Conservation (phyloP, 2,113 vertebrate genomes). For the human region DNA sequence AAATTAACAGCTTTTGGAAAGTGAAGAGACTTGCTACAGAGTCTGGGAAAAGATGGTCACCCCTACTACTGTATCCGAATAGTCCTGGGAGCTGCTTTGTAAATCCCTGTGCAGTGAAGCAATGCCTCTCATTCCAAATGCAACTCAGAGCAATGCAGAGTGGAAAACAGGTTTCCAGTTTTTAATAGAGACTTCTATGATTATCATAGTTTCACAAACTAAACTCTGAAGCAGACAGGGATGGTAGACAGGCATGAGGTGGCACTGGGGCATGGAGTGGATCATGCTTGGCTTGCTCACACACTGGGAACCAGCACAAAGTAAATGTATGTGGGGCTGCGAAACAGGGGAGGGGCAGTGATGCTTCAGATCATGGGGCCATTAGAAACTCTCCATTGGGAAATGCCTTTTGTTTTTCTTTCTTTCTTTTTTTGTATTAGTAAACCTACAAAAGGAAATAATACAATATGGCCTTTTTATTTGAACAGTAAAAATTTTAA, state of each 20-base stretch:
- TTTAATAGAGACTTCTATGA: conserved; percentile 46
- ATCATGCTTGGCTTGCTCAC: not conserved
- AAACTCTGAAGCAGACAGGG: conserved; percentile 35
- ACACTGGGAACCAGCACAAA: not conserved
- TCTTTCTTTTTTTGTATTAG: not conserved
- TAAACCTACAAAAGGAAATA: not conserved
- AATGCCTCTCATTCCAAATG: conserved; percentile 6
- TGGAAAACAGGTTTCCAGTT: conserved; percentile 47
- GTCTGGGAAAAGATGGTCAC: conserved; percentile 21
- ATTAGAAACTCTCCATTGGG: not conserved
- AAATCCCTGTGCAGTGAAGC: not conserved
- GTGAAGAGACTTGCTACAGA: not conserved
- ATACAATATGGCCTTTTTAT: not conserved
- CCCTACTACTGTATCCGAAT: not conserved
- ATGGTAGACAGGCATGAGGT: not conserved
- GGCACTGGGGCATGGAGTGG: not conserved
- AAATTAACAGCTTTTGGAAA: conserved; percentile 11
- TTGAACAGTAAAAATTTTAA: not conserved
- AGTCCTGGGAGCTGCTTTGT: not conserved
- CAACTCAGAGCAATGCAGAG: not conserved
- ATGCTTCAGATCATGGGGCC: not conserved
- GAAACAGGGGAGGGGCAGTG: not conserved
- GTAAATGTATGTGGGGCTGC: not conserved
- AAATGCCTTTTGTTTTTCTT: not conserved
- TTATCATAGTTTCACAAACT: conserved; percentile 58